phyloP scores from a whole-genome alignment of 2,888 invertebrate genomes.

The Eumerus sabulonum region DNA sequence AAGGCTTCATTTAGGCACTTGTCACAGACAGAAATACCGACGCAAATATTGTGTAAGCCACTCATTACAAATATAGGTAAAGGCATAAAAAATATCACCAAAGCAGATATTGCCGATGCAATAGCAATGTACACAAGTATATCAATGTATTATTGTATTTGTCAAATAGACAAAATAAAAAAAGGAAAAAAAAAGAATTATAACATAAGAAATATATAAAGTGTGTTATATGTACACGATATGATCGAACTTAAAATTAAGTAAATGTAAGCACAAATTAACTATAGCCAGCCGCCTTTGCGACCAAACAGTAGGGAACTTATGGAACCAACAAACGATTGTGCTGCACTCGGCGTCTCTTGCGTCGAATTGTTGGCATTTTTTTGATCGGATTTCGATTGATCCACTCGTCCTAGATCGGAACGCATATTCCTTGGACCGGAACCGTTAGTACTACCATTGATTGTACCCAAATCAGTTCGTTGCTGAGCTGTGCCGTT shows the following conservation, averaged over 20 bases:
- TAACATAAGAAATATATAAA: slow-evolving; percentile 65
- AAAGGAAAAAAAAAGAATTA: slow-evolving; percentile 66
- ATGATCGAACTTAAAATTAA: slow-evolving; percentile 68
- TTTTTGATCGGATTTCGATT: slow-evolving; percentile 51
- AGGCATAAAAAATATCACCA: not conserved
- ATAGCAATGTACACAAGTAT: slow-evolving; percentile 14
- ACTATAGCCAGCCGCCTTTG: slow-evolving; percentile 89
- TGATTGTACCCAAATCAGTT: slow-evolving; percentile 82
- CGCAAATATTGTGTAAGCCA: slow-evolving; percentile 11
- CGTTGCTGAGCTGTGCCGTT: slow-evolving; percentile 80
- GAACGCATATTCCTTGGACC: slow-evolving; percentile 71
- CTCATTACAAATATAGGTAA: not conserved
- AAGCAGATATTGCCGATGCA: slow-evolving; percentile 50
- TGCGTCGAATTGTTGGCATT: slow-evolving; percentile 24
- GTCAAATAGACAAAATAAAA: slow-evolving; percentile 58
- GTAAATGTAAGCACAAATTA: slow-evolving; percentile 62
- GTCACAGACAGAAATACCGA: slow-evolving; percentile 58
- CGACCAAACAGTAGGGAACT: slow-evolving; percentile 90
- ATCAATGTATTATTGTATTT: slow-evolving; percentile 10
- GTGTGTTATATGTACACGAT: slow-evolving; percentile 67
- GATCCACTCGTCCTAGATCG: slow-evolving; percentile 73
- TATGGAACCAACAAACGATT: slow-evolving; percentile 85
- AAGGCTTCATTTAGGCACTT: slow-evolving; percentile 67
- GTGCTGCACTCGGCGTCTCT: slow-evolving; percentile 75
- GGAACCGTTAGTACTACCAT: slow-evolving; percentile 73